Conservation (phyloP, 2,113 vertebrate genomes). For the Propithecus coquereli region DNA sequence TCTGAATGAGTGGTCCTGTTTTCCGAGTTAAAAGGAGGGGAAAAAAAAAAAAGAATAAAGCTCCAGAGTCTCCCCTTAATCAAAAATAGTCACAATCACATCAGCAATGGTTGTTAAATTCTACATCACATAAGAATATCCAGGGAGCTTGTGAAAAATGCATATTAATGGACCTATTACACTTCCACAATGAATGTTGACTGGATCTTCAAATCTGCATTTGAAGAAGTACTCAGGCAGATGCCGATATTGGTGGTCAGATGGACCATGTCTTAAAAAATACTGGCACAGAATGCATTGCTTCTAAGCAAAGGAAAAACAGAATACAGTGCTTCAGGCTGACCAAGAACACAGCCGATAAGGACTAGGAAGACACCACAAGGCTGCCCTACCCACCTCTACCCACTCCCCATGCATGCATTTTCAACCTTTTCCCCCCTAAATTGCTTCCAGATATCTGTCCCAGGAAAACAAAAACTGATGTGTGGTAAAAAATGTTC, state of each 20-base stretch:
- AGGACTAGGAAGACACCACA: background rate
- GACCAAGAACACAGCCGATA: background rate
- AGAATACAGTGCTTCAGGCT: background rate
- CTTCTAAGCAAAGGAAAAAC: background rate
- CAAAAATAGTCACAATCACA: background rate
- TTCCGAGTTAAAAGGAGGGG: background rate
- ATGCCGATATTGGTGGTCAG: background rate
- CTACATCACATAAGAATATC: background rate
- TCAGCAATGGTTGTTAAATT: background rate
- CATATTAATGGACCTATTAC: background rate
- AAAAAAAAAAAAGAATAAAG: background rate
- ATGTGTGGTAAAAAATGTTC: background rate
- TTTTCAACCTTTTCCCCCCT: background rate
- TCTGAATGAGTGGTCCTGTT: background rate
- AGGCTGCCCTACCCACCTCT: background rate
- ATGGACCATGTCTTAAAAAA: background rate
- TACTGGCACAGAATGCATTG: no score
- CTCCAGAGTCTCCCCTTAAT: background rate
- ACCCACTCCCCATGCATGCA: rapidly evolving
- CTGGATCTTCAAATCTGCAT: background rate
- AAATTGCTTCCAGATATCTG: background rate
- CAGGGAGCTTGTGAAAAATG: background rate
- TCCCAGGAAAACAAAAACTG: background rate
- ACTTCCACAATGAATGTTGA: background rate
- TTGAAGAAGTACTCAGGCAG: background rate